These are phyloP conservation scores for Crambe crambe DNA, from an alignment of 37 sponge, comb jelly and placozoan genomes.

Conservation along the genomic window DNA sequence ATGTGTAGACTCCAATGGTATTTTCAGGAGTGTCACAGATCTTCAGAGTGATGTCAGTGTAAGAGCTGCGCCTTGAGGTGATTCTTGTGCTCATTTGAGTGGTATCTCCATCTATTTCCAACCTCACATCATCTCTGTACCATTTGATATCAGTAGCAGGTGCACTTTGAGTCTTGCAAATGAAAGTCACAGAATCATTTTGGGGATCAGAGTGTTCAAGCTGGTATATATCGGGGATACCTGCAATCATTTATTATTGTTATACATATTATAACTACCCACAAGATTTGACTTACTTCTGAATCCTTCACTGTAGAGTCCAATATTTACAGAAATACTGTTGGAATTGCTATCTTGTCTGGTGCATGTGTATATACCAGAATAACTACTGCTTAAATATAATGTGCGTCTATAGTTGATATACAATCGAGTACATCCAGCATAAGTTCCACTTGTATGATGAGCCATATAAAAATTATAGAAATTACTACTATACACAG, in stretches of 20 bases:
- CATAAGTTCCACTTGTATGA: background rate
- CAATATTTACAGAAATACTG: background rate
- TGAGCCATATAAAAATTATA: too few species aligned
- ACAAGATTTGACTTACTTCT: background rate
- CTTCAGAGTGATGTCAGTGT: background rate
- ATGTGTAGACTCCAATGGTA: background rate
- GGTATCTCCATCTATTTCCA: background rate
- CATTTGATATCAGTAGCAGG: background rate
- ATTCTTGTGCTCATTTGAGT: background rate
- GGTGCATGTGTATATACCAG: constrained; percentile 12
- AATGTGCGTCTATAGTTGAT: too few species aligned
- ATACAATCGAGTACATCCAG: background rate
- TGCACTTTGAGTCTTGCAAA: background rate
- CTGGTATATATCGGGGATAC: background rate
- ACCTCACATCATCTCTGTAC: background rate
- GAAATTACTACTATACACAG: background rate
- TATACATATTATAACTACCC: too few species aligned
- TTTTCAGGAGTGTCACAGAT: background rate
- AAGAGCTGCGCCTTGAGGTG: background rate
- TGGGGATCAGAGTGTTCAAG: too few species aligned
- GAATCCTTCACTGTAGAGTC: background rate
- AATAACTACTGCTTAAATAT: background rate
- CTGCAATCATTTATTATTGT: background rate
- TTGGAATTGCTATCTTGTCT: background rate
- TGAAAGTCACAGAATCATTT: too few species aligned